phyloP scores from a whole-genome alignment of 1,140 invertebrate genomes.

The Asobara japonica region DNA sequence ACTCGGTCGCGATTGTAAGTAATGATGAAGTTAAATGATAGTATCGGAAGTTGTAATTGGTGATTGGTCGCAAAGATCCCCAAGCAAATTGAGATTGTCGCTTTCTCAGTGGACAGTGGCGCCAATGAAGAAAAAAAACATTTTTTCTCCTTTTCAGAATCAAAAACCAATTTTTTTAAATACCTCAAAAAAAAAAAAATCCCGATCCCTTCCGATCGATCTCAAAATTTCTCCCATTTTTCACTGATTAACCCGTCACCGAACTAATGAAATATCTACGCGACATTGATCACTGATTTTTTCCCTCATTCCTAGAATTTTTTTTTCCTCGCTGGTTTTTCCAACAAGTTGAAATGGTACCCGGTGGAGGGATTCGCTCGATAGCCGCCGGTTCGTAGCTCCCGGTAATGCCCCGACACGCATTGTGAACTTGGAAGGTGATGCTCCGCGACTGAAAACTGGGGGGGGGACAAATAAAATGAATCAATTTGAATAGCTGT shows the following conservation, averaged over 20 bases:
- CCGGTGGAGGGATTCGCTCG: neutral
- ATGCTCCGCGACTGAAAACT: neutral
- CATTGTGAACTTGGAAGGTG: slow-evolving; percentile 12
- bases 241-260: too few relatives aligned
- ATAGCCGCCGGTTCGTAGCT: neutral
- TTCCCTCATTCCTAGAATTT: neutral
- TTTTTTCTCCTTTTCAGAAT: too few relatives aligned
- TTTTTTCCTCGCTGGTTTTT: neutral
- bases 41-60: too few relatives aligned
- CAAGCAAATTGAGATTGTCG: too few relatives aligned
- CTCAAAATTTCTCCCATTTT: too few relatives aligned
- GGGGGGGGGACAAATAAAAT: neutral
- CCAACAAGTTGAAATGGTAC: neutral
- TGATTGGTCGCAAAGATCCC: too few relatives aligned
- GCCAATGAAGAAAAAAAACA: too few relatives aligned
- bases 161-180: too few relatives aligned
- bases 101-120: too few relatives aligned
- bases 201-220: too few relatives aligned
- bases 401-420: slow-evolving; percentile 20
- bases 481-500: neutral
- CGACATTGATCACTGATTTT: neutral
- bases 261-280: too few relatives aligned
- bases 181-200: too few relatives aligned
- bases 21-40: neutral
- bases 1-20: neutral